These are phyloP conservation scores for Tetragnatha versicolor DNA, from an alignment of 1,140 invertebrate species.

Conservation along the genomic window DNA sequence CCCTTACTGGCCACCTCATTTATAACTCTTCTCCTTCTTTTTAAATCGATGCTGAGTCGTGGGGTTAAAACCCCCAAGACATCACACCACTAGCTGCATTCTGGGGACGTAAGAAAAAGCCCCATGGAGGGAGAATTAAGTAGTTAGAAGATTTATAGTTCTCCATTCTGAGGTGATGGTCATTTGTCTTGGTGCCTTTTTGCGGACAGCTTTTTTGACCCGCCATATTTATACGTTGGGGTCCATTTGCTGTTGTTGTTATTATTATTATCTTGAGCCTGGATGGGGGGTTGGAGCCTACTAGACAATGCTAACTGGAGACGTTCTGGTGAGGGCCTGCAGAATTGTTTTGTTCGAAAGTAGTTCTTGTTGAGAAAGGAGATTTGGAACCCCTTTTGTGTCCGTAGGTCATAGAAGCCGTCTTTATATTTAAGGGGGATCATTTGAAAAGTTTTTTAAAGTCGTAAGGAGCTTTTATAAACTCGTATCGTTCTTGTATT, in stretches of 20 bases:
- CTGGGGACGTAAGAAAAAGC: not conserved
- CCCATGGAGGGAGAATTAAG: slow-evolving; percentile 19
- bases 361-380: no score
- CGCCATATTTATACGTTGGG: not conserved
- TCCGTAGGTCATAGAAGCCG: no score
- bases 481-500: no score
- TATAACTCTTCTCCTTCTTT: not conserved
- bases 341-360: no score
- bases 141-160: slow-evolving; percentile 42
- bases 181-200: slow-evolving; percentile 23
- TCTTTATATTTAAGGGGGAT: no score
- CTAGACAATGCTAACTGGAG: not conserved
- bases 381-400: no score
- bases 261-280: not conserved
- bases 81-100: not conserved
- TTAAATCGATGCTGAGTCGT: slow-evolving; percentile 10
- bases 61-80: slow-evolving; percentile 26
- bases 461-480: no score
- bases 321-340: no score
- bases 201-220: not conserved
- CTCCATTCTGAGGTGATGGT: slow-evolving; percentile 1
- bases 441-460: no score
- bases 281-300: not conserved
- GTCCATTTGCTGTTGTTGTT: not conserved
- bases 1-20: not conserved